These are phyloP conservation scores for Pandemis heparana DNA, from an alignment of 2,888 invertebrate species.

Conservation along the genomic window DNA sequence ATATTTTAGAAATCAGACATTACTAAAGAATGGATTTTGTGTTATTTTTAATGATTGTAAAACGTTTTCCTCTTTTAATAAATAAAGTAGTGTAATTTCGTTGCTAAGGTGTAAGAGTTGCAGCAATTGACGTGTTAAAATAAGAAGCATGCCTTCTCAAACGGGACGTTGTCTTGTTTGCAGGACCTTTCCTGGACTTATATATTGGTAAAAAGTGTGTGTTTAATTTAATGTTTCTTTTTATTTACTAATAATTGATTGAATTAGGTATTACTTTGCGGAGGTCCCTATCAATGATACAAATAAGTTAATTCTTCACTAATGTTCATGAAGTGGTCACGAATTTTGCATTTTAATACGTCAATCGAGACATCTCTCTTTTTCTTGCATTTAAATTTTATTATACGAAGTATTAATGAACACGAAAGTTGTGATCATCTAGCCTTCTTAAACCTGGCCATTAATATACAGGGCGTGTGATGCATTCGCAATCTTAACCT, in stretches of 20 bases:
- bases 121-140: constrained; percentile 1
- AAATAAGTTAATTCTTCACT: too few species aligned
- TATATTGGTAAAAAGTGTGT: too few species aligned
- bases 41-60: neutral
- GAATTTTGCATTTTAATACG: constrained; percentile 1
- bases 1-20: neutral
- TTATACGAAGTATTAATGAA: constrained; percentile 13
- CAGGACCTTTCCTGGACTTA: too few species aligned
- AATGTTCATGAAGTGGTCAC: too few species aligned
- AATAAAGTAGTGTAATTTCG: neutral
- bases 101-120: neutral
- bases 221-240: too few species aligned
- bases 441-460: constrained; percentile 30
- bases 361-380: constrained; percentile 8
- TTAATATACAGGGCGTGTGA: neutral
- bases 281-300: too few species aligned
- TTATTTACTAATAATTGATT: too few species aligned
- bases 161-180: too few species aligned
- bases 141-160: neutral
- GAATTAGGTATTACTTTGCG: too few species aligned
- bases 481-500: neutral
- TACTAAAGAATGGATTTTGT: neutral
- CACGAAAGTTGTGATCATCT: constrained; percentile 36
- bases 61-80: neutral
- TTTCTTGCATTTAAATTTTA: neutral